A percentile compares a stretch with the other conserved stretches of the same genome.
phyloP scores from a whole-genome alignment of 2,797 vertebrate species.

The Poeciliopsis presidionis region DNA sequence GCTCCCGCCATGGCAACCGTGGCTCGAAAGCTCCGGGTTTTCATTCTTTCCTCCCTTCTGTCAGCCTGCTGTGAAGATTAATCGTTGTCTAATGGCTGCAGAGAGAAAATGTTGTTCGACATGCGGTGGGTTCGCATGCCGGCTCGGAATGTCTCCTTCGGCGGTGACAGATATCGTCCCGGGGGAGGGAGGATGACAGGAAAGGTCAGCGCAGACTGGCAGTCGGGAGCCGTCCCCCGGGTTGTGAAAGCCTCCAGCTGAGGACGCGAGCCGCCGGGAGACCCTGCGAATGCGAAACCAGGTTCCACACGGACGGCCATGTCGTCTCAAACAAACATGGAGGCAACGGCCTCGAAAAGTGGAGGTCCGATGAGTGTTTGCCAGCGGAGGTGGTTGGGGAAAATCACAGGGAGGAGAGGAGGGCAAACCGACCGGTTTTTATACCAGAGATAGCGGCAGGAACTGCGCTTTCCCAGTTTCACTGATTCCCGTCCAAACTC shows the following conservation, averaged over 20 bases:
- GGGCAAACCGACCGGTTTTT: slow-evolving; percentile 22
- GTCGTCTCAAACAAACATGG: slow-evolving; percentile 37
- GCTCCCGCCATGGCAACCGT: slow-evolving; percentile 31
- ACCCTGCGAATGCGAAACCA: slow-evolving; percentile 29
- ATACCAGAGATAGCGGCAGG: slow-evolving; percentile 31
- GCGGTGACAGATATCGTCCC: slow-evolving; percentile 51
- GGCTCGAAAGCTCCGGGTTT: slow-evolving; percentile 40
- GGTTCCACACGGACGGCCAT: slow-evolving; percentile 29
- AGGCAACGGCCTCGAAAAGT: slow-evolving; percentile 1
- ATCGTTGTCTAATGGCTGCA: slow-evolving; percentile 27
- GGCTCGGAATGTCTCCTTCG: slow-evolving; percentile 40
- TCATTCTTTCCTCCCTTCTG: slow-evolving; percentile 30
- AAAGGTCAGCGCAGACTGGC: slow-evolving; percentile 26
- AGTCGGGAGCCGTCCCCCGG: slow-evolving; percentile 34
- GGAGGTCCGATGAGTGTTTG: slow-evolving; percentile 21
- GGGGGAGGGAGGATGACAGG: slow-evolving; percentile 23
- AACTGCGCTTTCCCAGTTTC: slow-evolving; percentile 14
- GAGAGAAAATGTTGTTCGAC: slow-evolving; percentile 17
- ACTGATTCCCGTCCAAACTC: slow-evolving; percentile 23
- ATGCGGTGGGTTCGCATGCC: slow-evolving; percentile 23
- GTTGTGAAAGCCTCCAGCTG: slow-evolving; percentile 35
- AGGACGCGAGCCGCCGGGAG: slow-evolving; percentile 14
- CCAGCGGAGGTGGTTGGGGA: background rate
- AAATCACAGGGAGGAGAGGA: slow-evolving; percentile 15
- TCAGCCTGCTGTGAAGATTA: slow-evolving; percentile 38